Conservation (phyloP, 2,113 vertebrate genomes). For the Rutilus rutilus region DNA sequence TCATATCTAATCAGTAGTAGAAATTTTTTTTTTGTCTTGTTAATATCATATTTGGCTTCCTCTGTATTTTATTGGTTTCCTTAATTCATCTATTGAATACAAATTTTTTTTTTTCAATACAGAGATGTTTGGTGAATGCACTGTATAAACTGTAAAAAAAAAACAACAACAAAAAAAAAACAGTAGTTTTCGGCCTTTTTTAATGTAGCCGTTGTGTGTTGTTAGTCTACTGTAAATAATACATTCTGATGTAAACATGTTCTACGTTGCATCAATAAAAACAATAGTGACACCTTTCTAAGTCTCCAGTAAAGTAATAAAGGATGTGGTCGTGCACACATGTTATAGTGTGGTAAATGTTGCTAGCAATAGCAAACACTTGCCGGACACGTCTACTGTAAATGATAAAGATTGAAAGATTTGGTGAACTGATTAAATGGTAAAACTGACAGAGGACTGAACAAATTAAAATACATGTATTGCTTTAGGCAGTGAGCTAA, state of each 20-base stretch:
- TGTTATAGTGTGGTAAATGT: background rate
- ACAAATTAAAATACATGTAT: background rate
- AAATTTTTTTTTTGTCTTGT: background rate
- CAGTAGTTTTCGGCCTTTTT: constrained; percentile 23
- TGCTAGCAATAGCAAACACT: background rate
- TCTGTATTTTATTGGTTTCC: constrained; percentile 25
- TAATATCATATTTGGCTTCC: background rate
- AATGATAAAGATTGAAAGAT: background rate
- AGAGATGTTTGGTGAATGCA: constrained; percentile 29
- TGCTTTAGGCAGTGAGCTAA: background rate
- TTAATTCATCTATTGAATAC: background rate
- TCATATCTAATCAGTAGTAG: constrained; percentile 17
- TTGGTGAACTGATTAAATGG: background rate
- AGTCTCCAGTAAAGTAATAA: background rate
- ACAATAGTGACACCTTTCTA: constrained; percentile 14
- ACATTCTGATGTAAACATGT: constrained; percentile 20
- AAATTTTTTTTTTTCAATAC: background rate
- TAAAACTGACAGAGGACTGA: background rate
- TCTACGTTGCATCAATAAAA: constrained; percentile 44
- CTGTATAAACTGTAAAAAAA: constrained; percentile 41
- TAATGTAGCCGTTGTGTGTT: constrained; percentile 31
- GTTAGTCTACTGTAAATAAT: constrained; percentile 42
- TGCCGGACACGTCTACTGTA: background rate
- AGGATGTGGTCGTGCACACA: background rate
- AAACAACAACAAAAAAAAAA: too few relatives aligned